Percentiles rank a stretch among this genome's conserved stretches.
Evolutionary conservation across 2,888 invertebrate species (phyloP).

Genomic region (Drosophila greeni): DNA sequence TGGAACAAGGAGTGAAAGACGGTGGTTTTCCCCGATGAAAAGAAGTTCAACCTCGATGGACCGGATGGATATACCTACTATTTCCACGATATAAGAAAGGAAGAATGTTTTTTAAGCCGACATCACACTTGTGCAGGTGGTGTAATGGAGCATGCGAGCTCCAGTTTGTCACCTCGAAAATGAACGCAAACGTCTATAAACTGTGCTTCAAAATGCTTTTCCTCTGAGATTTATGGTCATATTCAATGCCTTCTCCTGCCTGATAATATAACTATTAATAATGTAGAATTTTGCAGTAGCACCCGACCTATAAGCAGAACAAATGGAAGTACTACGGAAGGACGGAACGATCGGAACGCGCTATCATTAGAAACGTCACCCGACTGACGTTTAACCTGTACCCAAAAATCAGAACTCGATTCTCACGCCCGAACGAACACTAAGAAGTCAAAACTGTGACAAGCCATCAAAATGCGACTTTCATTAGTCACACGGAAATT

Average conservation of each 20-base stretch:
- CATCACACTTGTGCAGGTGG: too few species aligned
- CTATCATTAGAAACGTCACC: constrained; percentile 69
- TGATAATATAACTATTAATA: background rate
- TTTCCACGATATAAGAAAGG: too few species aligned
- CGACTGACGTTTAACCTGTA: constrained; percentile 40
- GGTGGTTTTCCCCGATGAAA: too few species aligned
- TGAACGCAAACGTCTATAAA: too few species aligned
- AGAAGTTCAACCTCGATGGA: too few species aligned
- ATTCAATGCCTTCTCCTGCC: background rate
- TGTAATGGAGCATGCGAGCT: too few species aligned
- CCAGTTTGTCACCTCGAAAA: too few species aligned
- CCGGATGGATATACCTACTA: too few species aligned
- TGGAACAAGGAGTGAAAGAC: too few species aligned
- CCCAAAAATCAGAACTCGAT: constrained; percentile 36
- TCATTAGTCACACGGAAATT: constrained; percentile 64
- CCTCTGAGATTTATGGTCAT: too few species aligned
- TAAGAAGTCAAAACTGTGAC: constrained; percentile 45
- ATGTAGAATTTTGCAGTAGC: background rate
- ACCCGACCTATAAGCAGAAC: background rate
- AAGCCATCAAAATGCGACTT: constrained; percentile 59
- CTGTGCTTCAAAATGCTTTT: too few species aligned
- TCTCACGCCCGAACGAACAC: constrained; percentile 58
- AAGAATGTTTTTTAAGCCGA: too few species aligned
- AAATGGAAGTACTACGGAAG: constrained; percentile 3
- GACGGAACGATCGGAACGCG: constrained; percentile 1